These are phyloP conservation scores for Aeoliscus strigatus DNA, from an alignment of 2,797 vertebrate genomes.

Conservation along the genomic window DNA sequence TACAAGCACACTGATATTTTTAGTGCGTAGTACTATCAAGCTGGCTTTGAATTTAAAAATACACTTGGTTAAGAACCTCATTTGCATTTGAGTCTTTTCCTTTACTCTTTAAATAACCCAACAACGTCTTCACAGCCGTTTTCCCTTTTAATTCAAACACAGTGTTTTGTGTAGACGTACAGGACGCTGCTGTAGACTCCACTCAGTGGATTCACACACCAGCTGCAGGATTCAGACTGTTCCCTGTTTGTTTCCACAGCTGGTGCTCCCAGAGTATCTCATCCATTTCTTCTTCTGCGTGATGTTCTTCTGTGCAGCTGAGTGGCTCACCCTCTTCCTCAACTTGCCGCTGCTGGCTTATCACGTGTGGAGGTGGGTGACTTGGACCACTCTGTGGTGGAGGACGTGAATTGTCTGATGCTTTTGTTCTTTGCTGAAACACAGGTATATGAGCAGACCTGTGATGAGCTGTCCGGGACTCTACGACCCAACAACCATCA, in stretches of 20 bases:
- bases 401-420: too few species aligned
- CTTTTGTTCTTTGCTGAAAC: neutral
- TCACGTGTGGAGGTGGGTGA: slow-evolving; percentile 92
- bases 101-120: slow-evolving; percentile 25
- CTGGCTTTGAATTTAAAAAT: neutral
- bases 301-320: slow-evolving; percentile 98
- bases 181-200: too few species aligned
- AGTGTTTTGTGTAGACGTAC: too few species aligned
- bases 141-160: too few species aligned
- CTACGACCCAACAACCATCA: slow-evolving; percentile 98
- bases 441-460: slow-evolving; percentile 81
- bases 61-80: neutral
- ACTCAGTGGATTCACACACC: too few species aligned
- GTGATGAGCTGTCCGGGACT: slow-evolving; percentile 97
- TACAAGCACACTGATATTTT: neutral
- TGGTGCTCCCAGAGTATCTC: slow-evolving; percentile 98
- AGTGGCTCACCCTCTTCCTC: slow-evolving; percentile 96
- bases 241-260: slow-evolving; percentile 68
- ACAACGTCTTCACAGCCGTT: neutral
- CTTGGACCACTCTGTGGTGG: too few species aligned
- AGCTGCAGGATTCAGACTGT: too few species aligned
- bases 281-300: slow-evolving; percentile 99
- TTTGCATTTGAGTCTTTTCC: slow-evolving; percentile 18
- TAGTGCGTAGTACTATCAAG: neutral
- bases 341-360: slow-evolving; percentile 96